These are phyloP conservation scores for Lithophane ornitopus DNA, from an alignment of 2,888 invertebrate species.

Conservation along the genomic window DNA sequence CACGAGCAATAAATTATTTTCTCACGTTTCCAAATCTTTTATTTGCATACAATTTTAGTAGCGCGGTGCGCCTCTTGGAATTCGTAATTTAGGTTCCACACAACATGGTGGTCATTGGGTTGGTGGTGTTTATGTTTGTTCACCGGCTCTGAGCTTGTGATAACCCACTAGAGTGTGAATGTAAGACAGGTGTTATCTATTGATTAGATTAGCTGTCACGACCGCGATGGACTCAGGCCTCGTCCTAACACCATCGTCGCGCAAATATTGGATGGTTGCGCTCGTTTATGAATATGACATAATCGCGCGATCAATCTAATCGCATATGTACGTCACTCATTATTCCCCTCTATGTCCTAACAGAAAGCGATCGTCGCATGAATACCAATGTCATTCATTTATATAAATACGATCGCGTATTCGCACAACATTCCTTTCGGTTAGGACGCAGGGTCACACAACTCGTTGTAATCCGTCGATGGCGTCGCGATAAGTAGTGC, in stretches of 20 bases:
- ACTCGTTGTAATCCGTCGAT: neutral
- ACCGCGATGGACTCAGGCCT: neutral
- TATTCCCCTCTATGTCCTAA: neutral
- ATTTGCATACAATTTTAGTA: constrained; percentile 12
- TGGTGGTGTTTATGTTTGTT: neutral
- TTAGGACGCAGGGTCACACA: neutral
- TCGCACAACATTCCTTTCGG: no score
- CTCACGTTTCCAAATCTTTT: constrained; percentile 59
- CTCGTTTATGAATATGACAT: neutral
- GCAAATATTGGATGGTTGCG: neutral
- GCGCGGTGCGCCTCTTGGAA: neutral
- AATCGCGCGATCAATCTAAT: neutral
- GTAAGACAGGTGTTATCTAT: constrained; percentile 10
- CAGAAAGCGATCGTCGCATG: neutral
- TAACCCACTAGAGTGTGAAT: constrained; percentile 1
- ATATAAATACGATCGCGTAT: neutral
- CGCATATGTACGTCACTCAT: neutral
- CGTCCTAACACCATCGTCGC: neutral
- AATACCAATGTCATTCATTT: neutral
- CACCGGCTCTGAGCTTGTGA: neutral
- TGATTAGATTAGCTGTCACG: constrained; percentile 11
- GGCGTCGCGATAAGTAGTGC: neutral
- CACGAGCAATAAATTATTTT: constrained; percentile 78
- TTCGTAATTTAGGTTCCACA: neutral
- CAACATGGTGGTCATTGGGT: neutral